Percentiles rank a stretch among this genome's conserved stretches.
Conservation (phyloP, 2,797 vertebrate species). For the Chiroxiphia lanceolata region DNA sequence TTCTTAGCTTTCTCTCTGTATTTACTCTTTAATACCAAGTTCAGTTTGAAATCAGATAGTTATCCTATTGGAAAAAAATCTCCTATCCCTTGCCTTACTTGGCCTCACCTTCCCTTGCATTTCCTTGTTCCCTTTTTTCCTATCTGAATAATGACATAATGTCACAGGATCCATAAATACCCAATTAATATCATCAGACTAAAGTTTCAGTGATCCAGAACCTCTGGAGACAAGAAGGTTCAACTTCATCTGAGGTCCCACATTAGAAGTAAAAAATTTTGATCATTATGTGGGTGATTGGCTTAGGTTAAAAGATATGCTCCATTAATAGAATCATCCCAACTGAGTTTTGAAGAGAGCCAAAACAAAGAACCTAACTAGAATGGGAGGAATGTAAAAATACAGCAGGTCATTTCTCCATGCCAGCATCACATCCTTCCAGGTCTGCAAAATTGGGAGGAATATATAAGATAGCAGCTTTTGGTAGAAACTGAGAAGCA, state of each 20-base stretch:
- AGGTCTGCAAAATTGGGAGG: background rate
- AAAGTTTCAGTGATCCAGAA: background rate
- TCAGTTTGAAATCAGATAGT: background rate
- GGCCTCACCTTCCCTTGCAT: background rate
- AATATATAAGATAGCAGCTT: background rate
- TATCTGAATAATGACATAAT: background rate
- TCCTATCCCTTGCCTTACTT: background rate
- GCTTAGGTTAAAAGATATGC: background rate
- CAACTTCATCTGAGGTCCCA: background rate
- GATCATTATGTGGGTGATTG: background rate
- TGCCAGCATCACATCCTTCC: background rate
- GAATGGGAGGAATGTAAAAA: background rate
- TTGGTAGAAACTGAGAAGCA: background rate
- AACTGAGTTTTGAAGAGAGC: background rate
- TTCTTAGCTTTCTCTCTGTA: background rate
- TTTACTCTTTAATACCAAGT: background rate
- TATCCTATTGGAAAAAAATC: background rate
- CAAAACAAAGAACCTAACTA: background rate
- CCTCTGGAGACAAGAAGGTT: background rate
- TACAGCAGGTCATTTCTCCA: background rate
- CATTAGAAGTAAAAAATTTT: background rate
- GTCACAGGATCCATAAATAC: background rate
- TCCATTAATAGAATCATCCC: background rate
- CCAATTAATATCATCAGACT: background rate
- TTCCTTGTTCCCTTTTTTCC: background rate